A percentile compares a stretch with the other conserved stretches of the same genome.
Evolutionary conservation across 2,888 invertebrate species (phyloP).

Genomic region (Taphrorychus bicolor): DNA sequence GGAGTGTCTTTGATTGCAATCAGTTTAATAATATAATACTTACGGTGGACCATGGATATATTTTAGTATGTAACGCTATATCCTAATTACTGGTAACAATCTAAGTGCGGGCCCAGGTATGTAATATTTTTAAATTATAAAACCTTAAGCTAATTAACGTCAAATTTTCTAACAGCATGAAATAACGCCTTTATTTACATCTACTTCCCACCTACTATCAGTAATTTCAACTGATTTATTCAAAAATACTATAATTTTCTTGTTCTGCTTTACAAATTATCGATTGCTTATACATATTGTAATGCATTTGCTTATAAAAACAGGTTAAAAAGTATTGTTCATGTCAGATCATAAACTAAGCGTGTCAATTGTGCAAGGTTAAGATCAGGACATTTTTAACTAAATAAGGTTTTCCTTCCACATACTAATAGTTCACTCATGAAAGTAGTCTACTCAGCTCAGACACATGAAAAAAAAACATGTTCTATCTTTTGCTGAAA

Average conservation of each 20-base stretch:
- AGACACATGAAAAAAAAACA: constrained; percentile 15
- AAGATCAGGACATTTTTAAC: constrained; percentile 1
- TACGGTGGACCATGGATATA: constrained; percentile 15
- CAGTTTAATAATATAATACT: constrained; percentile 20
- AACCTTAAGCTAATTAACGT: not conserved
- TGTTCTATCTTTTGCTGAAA: constrained; percentile 24
- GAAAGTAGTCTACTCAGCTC: constrained; percentile 4
- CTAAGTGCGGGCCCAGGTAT: not conserved
- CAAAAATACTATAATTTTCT: too few species aligned
- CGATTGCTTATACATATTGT: too few species aligned
- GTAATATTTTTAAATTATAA: not conserved
- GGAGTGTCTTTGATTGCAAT: constrained; percentile 29
- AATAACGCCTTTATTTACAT: too few species aligned
- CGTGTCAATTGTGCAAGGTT: constrained; percentile 9
- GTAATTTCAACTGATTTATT: too few species aligned
- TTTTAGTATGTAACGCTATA: constrained; percentile 15
- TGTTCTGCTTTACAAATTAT: too few species aligned
- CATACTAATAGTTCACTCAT: not conserved
- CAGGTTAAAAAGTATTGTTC: constrained; percentile 3
- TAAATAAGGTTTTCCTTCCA: constrained; percentile 9
- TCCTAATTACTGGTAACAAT: constrained; percentile 10
- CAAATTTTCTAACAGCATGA: not conserved
- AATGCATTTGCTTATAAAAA: too few species aligned
- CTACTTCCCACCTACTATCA: too few species aligned
- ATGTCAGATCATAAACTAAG: constrained; percentile 1